Percentiles rank a stretch among this genome's conserved stretches.
phyloP scores from a whole-genome alignment of 1,140 invertebrate species.

The Daktulosphaira vitifoliae region DNA sequence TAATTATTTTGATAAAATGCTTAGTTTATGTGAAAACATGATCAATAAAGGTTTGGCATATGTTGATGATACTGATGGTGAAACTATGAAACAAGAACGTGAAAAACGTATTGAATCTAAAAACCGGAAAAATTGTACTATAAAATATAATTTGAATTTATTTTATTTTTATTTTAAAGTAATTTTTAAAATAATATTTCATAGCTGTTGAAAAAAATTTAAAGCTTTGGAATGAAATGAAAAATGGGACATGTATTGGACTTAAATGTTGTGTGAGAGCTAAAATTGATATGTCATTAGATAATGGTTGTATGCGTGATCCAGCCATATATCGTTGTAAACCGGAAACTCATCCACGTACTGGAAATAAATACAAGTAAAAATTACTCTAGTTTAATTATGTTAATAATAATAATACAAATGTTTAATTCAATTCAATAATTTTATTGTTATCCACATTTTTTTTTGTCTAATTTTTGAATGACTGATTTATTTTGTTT shows the following conservation, averaged over 20 bases:
- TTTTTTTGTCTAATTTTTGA: no score
- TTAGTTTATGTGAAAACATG: slow-evolving; percentile 79
- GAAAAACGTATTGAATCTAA: slow-evolving; percentile 79
- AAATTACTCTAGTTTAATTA: no score
- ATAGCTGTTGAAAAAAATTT: slow-evolving; percentile 80
- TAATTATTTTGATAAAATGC: slow-evolving; percentile 89
- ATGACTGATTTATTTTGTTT: no score
- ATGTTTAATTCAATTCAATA: no score
- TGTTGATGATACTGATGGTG: slow-evolving; percentile 91
- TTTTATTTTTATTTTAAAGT: no score
- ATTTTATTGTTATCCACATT: no score
- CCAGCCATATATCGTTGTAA: slow-evolving; percentile 99
- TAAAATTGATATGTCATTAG: slow-evolving; percentile 94
- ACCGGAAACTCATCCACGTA: slow-evolving; percentile 82
- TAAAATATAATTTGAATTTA: neutral
- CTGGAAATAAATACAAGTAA: slow-evolving; percentile 92
- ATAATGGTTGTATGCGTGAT: slow-evolving; percentile 95
- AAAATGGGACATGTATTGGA: slow-evolving; percentile 67
- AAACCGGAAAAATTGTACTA: slow-evolving; percentile 76
- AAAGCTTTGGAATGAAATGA: slow-evolving; percentile 91
- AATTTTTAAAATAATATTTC: no score
- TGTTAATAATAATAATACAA: no score
- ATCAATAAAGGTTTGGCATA: slow-evolving; percentile 85
- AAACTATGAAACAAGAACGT: slow-evolving; percentile 89
- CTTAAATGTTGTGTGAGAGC: slow-evolving; percentile 87